phyloP scores from a whole-genome alignment of 2,888 invertebrate genomes.

The Drosophila kuntzei region DNA sequence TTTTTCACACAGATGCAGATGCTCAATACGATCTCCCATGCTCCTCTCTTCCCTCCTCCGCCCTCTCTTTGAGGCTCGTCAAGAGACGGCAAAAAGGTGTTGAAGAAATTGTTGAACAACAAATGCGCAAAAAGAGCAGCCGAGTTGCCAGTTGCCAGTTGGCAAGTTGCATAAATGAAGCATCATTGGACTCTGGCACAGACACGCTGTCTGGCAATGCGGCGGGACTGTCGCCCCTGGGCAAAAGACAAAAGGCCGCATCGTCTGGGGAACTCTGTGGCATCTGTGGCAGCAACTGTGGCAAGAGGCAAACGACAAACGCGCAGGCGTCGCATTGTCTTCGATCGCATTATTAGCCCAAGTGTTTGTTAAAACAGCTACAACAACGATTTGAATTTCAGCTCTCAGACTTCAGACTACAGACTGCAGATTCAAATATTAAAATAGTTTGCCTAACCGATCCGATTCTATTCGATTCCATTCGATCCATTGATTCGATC shows the following conservation, averaged over 20 bases:
- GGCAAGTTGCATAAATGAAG: conserved; percentile 82
- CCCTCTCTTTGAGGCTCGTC: conserved; percentile 36
- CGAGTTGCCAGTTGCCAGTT: background rate
- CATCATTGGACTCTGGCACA: conserved; percentile 51
- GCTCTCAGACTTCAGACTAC: conserved; percentile 20
- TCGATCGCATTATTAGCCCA: conserved; percentile 71
- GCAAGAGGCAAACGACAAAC: conserved; percentile 27
- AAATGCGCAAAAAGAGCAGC: conserved; percentile 45
- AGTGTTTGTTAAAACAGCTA: conserved; percentile 73
- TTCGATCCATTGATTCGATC: conserved; percentile 14
- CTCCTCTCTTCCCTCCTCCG: background rate
- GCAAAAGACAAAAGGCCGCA: conserved; percentile 55
- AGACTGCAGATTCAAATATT: conserved; percentile 60
- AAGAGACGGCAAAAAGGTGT: conserved; percentile 73
- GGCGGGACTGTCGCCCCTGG: conserved; percentile 51
- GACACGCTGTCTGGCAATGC: conserved; percentile 76
- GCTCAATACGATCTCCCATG: conserved; percentile 29
- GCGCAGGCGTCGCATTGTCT: conserved; percentile 71
- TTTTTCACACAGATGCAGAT: conserved; percentile 75
- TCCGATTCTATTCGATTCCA: conserved; percentile 13
- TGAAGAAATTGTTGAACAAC: conserved; percentile 76
- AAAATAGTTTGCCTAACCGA: conserved; percentile 62
- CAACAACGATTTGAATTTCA: conserved; percentile 69
- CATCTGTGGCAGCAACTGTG: conserved; percentile 17
- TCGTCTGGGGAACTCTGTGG: conserved; percentile 57